Conservation (phyloP, 2,797 vertebrate genomes). For the Chaenodraco wilsoni region DNA sequence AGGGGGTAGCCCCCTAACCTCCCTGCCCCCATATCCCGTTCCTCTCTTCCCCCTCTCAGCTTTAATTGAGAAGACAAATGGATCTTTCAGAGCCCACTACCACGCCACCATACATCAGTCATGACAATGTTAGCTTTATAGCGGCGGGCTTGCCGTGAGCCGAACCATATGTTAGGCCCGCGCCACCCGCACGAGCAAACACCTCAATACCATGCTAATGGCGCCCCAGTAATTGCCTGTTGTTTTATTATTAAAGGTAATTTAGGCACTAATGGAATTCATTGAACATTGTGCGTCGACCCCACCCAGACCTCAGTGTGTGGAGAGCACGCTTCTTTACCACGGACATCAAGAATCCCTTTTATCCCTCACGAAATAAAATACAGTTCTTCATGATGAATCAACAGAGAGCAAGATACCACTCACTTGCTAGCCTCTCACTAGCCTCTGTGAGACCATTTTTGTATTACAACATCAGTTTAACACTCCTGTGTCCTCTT, state of each 20-base stretch:
- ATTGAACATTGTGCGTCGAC: slow-evolving; percentile 77
- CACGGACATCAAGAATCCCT: slow-evolving; percentile 41
- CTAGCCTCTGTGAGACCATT: slow-evolving; percentile 13
- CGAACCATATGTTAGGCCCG: slow-evolving; percentile 83
- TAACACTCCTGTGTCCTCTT: neutral
- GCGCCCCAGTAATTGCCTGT: slow-evolving; percentile 83
- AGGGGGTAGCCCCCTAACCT: slow-evolving; percentile 77
- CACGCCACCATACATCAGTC: slow-evolving; percentile 85
- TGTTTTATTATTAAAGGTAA: slow-evolving; percentile 89
- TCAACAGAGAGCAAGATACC: slow-evolving; percentile 18
- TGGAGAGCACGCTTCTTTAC: slow-evolving; percentile 44
- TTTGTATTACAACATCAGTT: slow-evolving; percentile 23
- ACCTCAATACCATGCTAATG: slow-evolving; percentile 80
- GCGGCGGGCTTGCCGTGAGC: slow-evolving; percentile 80
- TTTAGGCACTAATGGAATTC: slow-evolving; percentile 85
- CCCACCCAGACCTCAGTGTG: slow-evolving; percentile 57
- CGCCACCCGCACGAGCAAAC: slow-evolving; percentile 79
- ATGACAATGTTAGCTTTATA: slow-evolving; percentile 85
- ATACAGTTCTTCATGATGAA: slow-evolving; percentile 48
- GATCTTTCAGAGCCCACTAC: slow-evolving; percentile 83
- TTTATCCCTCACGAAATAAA: slow-evolving; percentile 56
- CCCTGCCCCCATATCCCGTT: slow-evolving; percentile 80
- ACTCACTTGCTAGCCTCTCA: slow-evolving; percentile 14
- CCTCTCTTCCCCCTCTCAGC: slow-evolving; percentile 80
- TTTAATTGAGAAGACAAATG: slow-evolving; percentile 87